Evolutionary conservation across 2,113 vertebrate species (phyloP), one percentile per base, ranked within the genome.

Genomic region (Spilogale gracilis): DNA sequence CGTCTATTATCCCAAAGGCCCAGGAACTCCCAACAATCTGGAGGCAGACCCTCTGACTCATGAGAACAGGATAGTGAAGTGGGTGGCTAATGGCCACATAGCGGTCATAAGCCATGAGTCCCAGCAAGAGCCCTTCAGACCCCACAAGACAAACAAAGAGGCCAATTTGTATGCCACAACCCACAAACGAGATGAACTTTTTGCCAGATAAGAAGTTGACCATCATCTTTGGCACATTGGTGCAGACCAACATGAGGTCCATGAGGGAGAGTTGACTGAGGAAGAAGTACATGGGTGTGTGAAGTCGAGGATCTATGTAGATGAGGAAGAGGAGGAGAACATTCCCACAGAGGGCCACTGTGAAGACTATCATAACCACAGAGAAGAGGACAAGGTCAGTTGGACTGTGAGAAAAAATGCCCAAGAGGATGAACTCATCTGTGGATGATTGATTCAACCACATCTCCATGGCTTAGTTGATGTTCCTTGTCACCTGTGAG

Each of bases 191-290:
- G 52, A 97, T 97, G 45, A 74, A 97, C 73, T 94, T 97, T 32
- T 23, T 96, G 10, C 76, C 96, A 65, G 95, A 90, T n/a, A 98
- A 65, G 88, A 97, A 98, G 94, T 96, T 96, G 50, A 8, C 12
- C 0, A 43, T 95, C 97, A 97, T 97, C 92, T 97, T 97, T 9
- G 97, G 98, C 63, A 27, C 96, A 71, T 32, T 93, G 63, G 63
- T 65, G 32, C 96, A 97, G 48, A 96, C 82, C 79, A 98, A 54
- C 84, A 97, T 95, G 61, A 98, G 89, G 25, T 97, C 97, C 97
- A 97, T 98, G 88, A 98, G 74, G 61, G 97, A 98, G 43, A 98
- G 94, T 45, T 98, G 97, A 56, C 92, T 97, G 92, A 98, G 97
- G 71, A 98, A 97, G 88, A 97, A 97, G 89, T 98, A 97, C 98